Conservation (phyloP, 2,113 vertebrate genomes). For the Coracopsis vasa region DNA sequence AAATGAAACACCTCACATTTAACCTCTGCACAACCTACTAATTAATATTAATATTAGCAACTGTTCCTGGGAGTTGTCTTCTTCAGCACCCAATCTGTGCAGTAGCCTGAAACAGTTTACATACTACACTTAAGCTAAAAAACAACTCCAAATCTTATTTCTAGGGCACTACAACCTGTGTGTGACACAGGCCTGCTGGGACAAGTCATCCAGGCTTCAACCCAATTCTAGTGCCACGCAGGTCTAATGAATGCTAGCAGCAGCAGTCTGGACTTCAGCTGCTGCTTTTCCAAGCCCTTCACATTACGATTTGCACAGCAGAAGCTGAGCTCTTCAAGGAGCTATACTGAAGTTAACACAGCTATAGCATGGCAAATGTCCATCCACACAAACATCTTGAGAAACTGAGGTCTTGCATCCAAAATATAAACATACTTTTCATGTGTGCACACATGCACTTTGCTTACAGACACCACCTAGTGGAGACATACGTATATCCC, state of each 20-base stretch:
- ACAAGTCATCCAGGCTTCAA: neutral
- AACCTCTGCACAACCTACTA: neutral
- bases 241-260: neutral
- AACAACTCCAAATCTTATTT: neutral
- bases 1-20: neutral
- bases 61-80: neutral
- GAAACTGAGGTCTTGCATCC: neutral
- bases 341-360: neutral
- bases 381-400: neutral
- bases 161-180: neutral
- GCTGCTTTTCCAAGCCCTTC: neutral
- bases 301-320: neutral
- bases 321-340: neutral
- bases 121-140: neutral
- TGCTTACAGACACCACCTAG: neutral
- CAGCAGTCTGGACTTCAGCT: neutral
- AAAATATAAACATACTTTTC: neutral
- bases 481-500: neutral
- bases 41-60: neutral
- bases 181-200: neutral
- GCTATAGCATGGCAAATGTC: neutral
- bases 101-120: neutral
- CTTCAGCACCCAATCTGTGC: neutral
- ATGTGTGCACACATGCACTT: accelerated
- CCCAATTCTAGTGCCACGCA: neutral